phyloP scores from a whole-genome alignment of 2,113 vertebrate genomes.

The Mystacornis crossleyi region DNA sequence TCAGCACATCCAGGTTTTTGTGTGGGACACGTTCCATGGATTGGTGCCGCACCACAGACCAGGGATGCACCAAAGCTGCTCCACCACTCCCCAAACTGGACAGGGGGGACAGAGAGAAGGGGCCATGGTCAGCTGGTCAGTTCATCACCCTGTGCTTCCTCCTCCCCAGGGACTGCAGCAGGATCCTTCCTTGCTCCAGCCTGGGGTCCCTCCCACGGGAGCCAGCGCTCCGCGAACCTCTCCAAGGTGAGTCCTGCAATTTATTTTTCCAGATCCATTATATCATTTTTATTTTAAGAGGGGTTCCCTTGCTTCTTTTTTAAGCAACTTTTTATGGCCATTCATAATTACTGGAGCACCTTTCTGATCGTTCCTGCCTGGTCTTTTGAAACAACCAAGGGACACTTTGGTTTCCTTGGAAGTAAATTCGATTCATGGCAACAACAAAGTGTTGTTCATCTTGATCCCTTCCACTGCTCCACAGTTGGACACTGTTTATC shows the following conservation, averaged over 20 bases:
- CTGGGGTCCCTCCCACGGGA: background rate
- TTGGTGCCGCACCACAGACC: fast-evolving
- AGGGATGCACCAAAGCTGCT: background rate
- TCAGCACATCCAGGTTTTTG: fast-evolving
- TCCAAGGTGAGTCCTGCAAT: background rate
- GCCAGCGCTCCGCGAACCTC: background rate
- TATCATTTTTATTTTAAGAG: background rate
- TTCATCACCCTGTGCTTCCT: no score
- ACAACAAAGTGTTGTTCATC: background rate
- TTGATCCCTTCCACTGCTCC: background rate
- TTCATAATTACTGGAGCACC: background rate
- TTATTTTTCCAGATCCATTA: no score
- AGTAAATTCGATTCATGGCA: background rate
- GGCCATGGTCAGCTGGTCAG: fast-evolving
- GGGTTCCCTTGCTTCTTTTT: background rate
- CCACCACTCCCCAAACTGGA: background rate
- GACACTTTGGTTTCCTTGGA: background rate
- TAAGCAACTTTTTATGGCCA: background rate
- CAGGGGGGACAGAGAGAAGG: background rate
- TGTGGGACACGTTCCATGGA: fast-evolving
- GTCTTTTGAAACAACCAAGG: background rate
- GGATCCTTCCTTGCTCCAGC: background rate
- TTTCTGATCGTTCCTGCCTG: background rate
- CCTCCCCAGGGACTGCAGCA: background rate
- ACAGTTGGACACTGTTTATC: background rate